Evolutionary conservation across 2,888 invertebrate genomes (phyloP), one percentile per base, ranked within the genome.

Genomic region (Ptychoptera albimana): DNA sequence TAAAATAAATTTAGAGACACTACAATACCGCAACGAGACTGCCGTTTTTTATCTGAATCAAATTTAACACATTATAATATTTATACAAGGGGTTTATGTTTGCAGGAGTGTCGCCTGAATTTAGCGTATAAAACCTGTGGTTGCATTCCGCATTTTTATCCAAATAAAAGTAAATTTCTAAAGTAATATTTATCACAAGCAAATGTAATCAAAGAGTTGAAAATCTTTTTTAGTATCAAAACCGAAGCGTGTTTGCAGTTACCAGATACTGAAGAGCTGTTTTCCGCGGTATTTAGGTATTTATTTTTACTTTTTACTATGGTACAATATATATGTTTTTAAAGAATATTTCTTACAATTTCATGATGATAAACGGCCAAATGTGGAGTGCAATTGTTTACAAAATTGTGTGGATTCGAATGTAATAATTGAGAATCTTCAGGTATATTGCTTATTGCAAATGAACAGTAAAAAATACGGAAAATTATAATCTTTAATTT

Each of bases 121-220:
- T 49, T 63, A 45, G 63, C 61, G 1, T 58, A 54, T 29, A 51
- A 52, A 31, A 49, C 54, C 10, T 66, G 66, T 44, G 56, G 58
- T 48, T 66, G 65, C 36, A 64, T 66, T 49, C 66, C 65, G 2
- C 65, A 66, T 48, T 66, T 66, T 47, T 66, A 65, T 53, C 62
- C 64, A 1, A 66, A 64, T 50, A 53, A 53, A 41, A 53, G 63
- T 60, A 49, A 52, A 54, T 49, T 41, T n/a, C n/a, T n/a, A n/a
- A n/a, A n/a, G n/a, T n/a, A 37, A 37, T 30, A 10, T 30, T 37
- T 32, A 10, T n/a, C n/a, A n/a, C n/a, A n/a, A n/a, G n/a, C n/a
- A 2, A 31, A 31, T 14, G 9, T 13, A 10, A 15, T 10, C 3
- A 15, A 38, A 38, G 10, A 38, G 5, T 2, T 38, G 8, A 7